Evolutionary conservation across 2,797 vertebrate genomes (phyloP).

Genomic region (Micropoecilia bifurca): DNA sequence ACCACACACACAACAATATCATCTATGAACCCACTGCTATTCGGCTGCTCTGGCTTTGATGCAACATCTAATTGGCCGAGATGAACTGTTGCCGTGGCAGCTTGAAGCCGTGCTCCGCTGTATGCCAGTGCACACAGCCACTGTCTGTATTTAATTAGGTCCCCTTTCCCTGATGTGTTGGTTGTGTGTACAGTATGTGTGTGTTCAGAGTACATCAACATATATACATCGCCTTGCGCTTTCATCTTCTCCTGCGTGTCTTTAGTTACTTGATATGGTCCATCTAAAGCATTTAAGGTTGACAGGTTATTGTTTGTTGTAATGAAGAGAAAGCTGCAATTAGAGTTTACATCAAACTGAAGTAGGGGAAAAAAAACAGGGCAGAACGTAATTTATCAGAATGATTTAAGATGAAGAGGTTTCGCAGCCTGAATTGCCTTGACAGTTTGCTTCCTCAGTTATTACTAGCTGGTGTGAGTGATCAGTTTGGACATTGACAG

Average conservation of each 20-base stretch:
- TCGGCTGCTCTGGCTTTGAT: constrained; percentile 75
- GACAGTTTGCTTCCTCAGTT: constrained; percentile 63
- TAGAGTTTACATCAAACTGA: constrained; percentile 11
- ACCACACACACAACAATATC: constrained; percentile 79
- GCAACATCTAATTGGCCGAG: constrained; percentile 80
- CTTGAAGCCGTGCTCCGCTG: constrained; percentile 70
- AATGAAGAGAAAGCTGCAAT: constrained; percentile 13
- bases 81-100: constrained; percentile 79
- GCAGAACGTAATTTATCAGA: constrained; percentile 9
- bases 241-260: constrained; percentile 17
- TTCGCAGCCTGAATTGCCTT: constrained; percentile 36
- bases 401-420: constrained; percentile 52
- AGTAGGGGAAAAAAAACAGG: neutral
- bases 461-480: constrained; percentile 49
- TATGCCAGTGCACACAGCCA: constrained; percentile 67
- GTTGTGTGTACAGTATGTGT: constrained; percentile 19
- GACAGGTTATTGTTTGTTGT: neutral
- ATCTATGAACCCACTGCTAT: constrained; percentile 77
- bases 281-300: constrained; percentile 11
- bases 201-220: constrained; percentile 34
- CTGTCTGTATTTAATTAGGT: constrained; percentile 78
- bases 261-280: constrained; percentile 7
- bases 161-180: constrained; percentile 60
- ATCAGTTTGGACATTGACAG: constrained; percentile 61
- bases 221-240: constrained; percentile 35